A percentile compares a stretch with the other conserved stretches of the same genome.
Conservation (phyloP, 2,888 invertebrate genomes). For the Ceramica pisi region DNA sequence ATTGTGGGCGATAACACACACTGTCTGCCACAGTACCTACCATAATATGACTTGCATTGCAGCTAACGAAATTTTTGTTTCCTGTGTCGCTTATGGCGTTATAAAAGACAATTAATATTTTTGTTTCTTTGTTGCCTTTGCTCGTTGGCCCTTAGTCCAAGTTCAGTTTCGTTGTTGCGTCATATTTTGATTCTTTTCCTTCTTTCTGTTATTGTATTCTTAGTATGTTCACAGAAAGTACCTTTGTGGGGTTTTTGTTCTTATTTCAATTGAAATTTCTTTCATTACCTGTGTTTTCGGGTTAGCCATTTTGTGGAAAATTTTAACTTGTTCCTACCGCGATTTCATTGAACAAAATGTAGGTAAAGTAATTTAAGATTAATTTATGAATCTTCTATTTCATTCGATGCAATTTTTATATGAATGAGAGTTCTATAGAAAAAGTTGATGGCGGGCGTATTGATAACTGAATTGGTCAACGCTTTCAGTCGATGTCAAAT, state of each 20-base stretch:
- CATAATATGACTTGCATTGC: constrained; percentile 10
- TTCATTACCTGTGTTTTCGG: neutral
- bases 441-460: constrained; percentile 50
- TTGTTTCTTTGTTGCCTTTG: constrained; percentile 18
- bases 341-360: neutral
- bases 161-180: constrained; percentile 2
- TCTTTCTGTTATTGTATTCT: neutral
- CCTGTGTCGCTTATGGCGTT: constrained; percentile 20
- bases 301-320: neutral
- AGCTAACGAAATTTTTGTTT: constrained; percentile 44
- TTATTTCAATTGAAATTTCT: neutral
- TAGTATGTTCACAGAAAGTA: neutral
- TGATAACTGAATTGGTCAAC: constrained; percentile 60
- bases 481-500: constrained; percentile 52
- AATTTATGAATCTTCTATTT: constrained; percentile 16
- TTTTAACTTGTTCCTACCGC: neutral
- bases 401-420: constrained; percentile 33
- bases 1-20: constrained; percentile 68
- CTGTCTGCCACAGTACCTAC: constrained; percentile 45
- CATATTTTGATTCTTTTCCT: neutral
- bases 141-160: constrained; percentile 5
- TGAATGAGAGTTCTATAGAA: constrained; percentile 47
- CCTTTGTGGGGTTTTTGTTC: neutral
- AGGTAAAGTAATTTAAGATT: neutral
- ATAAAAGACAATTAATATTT: constrained; percentile 22